A percentile compares a stretch with the other conserved stretches of the same genome.
phyloP scores from a whole-genome alignment of 2,113 vertebrate species.

The Cephalopholis sonnerati region DNA sequence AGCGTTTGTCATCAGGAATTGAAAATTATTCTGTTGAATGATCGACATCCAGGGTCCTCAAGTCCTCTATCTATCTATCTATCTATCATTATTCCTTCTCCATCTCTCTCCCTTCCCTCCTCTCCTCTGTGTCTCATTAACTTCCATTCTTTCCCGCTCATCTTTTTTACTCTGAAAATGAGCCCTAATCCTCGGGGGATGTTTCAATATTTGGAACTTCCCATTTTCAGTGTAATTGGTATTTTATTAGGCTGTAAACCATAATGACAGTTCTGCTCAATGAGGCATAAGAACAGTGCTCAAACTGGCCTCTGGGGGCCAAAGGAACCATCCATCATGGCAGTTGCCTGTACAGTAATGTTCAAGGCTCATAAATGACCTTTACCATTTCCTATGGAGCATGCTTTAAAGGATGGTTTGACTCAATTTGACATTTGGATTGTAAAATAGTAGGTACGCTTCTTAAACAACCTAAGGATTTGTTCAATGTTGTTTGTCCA shows the following conservation, averaged over 20 bases:
- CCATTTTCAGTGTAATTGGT: conserved; percentile 41
- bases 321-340: conserved; percentile 4
- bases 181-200: conserved; percentile 4
- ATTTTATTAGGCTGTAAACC: conserved; percentile 61
- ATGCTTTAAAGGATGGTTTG: background rate
- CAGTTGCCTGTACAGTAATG: background rate
- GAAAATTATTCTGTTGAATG: background rate
- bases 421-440: background rate
- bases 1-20: background rate
- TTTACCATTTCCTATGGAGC: background rate
- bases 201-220: conserved; percentile 40
- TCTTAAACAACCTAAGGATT: background rate
- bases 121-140: background rate
- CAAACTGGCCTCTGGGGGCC: conserved; percentile 26
- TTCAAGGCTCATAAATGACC: conserved; percentile 16
- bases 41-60: background rate
- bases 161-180: conserved; percentile 30
- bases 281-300: conserved; percentile 35
- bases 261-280: conserved; percentile 42
- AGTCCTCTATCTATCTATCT: background rate
- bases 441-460: background rate
- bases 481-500: background rate
- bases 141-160: conserved; percentile 1
- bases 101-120: too few species aligned
- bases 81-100: background rate